These are phyloP conservation scores for Cynodonichthys magdalenae DNA, from an alignment of 2,797 vertebrate genomes.

Conservation along the genomic window DNA sequence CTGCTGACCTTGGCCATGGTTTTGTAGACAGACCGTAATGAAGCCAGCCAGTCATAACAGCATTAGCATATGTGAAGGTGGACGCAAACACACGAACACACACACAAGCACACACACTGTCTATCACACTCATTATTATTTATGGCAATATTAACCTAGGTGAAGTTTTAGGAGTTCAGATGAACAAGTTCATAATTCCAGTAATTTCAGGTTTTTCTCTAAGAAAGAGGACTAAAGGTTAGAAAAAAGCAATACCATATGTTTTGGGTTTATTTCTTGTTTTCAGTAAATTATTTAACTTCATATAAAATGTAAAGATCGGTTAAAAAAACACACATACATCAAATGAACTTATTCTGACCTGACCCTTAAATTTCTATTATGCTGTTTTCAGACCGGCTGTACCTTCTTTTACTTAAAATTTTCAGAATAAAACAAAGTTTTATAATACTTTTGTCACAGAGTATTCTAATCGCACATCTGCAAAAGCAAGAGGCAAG, in stretches of 20 bases:
- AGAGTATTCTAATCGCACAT: too few relatives aligned
- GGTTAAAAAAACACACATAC: too few relatives aligned
- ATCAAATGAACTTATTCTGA: too few relatives aligned
- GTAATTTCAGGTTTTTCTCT: conserved; percentile 15
- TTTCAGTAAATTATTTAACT: not conserved
- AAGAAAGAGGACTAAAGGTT: not conserved
- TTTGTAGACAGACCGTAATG: conserved; percentile 78
- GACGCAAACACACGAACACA: conserved; percentile 38
- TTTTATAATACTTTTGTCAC: conserved; percentile 3
- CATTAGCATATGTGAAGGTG: conserved; percentile 72
- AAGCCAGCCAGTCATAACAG: conserved; percentile 79
- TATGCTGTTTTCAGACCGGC: too few relatives aligned
- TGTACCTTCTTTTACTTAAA: not conserved
- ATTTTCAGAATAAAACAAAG: not conserved
- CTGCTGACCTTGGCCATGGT: conserved; percentile 74
- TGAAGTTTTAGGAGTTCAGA: conserved; percentile 61
- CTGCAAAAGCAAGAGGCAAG: too few relatives aligned
- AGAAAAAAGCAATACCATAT: not conserved
- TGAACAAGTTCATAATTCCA: conserved; percentile 25
- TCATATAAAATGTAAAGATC: not conserved
- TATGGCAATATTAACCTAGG: conserved; percentile 70
- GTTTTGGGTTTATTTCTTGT: not conserved
- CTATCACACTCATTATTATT: conserved; percentile 72
- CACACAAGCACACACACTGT: conserved; percentile 24
- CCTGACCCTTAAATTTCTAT: too few relatives aligned